Evolutionary conservation across 2,888 invertebrate genomes (phyloP), one percentile per base, ranked within the genome.

Genomic region (Sceliomorpha sp.): DNA sequence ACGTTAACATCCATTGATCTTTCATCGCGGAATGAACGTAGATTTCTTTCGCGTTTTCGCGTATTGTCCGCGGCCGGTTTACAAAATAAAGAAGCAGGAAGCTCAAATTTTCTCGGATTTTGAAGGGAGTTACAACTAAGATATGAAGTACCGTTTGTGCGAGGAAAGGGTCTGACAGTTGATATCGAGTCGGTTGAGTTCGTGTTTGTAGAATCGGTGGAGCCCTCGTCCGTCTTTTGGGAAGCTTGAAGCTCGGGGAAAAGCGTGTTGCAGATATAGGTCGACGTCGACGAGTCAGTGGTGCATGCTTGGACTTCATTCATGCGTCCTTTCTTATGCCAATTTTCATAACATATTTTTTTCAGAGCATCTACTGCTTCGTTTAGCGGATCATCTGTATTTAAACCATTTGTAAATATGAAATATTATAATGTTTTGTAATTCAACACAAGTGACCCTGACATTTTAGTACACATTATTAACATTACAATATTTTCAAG

Each of bases 161-260:
- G 20, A 5, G 20, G 20, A 15, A 8, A 20, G 34, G 34, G 12
- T 20, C 4, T 5, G 20, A 20, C 20, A 5, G 15, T 13, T 10
- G 40, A 29, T 9, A 5, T 37, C 8, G 44, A 12, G 0, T 15
- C 26, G 2, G 12, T 24, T 26, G 13, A 12, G 9, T 4, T 8
- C 9, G n/a, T 6, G 4, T 8, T 32, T 0, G n/a, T 8, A 6
- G 10, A 8, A 13, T 40, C 17, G 17, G 31, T 31, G 6, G 9
- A 0, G 4, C 10, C 1, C 10, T 40, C 14, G 8, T n/a, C 6
- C 5, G 1, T 31, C 10, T 55, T 24, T 17, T 34, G 48, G 0
- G 55, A 27, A 9, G 42, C 44, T 15, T 55, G 10, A 0, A 64
- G 37, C 10, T 56, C 56, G 2, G 55, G 63, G 27, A 64, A 64